Conservation (phyloP, 35 echinoderm and acorn worm species). For the Strongylocentrotus purpuratus region DNA sequence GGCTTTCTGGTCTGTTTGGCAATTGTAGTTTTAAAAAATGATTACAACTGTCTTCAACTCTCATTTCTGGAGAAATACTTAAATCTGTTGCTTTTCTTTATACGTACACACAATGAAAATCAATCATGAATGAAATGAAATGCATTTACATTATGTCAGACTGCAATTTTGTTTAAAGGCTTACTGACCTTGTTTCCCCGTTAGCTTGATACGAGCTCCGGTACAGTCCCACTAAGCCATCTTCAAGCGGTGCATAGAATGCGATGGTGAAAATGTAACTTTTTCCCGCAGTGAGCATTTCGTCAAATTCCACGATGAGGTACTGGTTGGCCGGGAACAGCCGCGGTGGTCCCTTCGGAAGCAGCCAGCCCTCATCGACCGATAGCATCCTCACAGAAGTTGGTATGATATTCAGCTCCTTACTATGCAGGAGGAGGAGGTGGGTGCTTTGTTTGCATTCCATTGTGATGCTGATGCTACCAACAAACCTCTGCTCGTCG, state of each 20-base stretch:
- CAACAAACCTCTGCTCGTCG: conserved; percentile 57
- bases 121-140: no score
- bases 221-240: conserved; percentile 67
- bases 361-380: neutral
- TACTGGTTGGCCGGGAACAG: conserved; percentile 69
- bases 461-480: conserved; percentile 56
- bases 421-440: conserved; percentile 84
- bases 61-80: no score
- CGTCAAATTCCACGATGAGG: conserved; percentile 63
- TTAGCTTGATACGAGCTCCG: conserved; percentile 64
- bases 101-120: no score
- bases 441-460: conserved; percentile 57
- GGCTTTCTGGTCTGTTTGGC: no score
- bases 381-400: neutral
- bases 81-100: no score
- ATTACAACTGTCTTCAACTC: no score
- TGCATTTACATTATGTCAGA: no score
- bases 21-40: no score
- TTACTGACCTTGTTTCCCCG: neutral
- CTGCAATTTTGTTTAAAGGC: no score
- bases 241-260: conserved; percentile 60
- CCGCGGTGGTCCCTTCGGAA: conserved; percentile 29
- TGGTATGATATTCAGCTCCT: conserved; percentile 58
- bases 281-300: conserved; percentile 26
- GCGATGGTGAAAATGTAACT: conserved; percentile 57